Base-by-base conservation (phyloP, 1,140 invertebrate genomes). In the Heliconius eleuchia region DNA sequence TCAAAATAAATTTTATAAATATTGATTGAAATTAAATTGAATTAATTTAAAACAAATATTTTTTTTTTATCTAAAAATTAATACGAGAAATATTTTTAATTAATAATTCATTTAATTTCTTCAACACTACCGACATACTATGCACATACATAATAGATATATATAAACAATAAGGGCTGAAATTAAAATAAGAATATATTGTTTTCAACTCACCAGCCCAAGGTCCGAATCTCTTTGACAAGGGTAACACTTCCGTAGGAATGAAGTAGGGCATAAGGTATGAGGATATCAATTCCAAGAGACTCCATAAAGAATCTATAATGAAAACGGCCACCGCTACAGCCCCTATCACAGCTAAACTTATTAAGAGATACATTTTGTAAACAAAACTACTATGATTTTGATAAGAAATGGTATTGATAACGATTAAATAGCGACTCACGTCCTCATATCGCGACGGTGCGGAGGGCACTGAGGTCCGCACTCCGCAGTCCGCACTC, bases 191-290 rank as follows among this genome's bases (percentile, higher is more conserved):
- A 66, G 2, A 66, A 13, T 23, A 66, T 11, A 66, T 27, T 27
- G 27, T 66, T 13, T 66, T 66, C 16, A 80, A 89, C 91, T 88
- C 57, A 96, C 95, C 95, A 82, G 95, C 95, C 95, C 95, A 96
- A 81, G 95, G 91, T 85, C 95, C 95, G 84, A 91, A 96, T 84
- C 94, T 95, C 79, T 95, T 95, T 42, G 92, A 79, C 82, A 96
- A 83, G 6, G 92, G 90, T 82, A 95, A 90, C 73, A 95, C 95
- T 81, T 95, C 91, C 30, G 93, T 86, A 6, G 95, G 95, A 85
- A 95, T 92, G 82, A 96, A 96, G 81, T 94, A 96, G 42, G 95
- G 95, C 86, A 94, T 95, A 78, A 96, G 85, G 86, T 95, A 82
- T 4, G 95, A 94, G 77, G 94, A 93, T 30, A 95, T 83, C 73